phyloP scores from a whole-genome alignment of 2,797 vertebrate genomes.

The Apogon hyalosoma region DNA sequence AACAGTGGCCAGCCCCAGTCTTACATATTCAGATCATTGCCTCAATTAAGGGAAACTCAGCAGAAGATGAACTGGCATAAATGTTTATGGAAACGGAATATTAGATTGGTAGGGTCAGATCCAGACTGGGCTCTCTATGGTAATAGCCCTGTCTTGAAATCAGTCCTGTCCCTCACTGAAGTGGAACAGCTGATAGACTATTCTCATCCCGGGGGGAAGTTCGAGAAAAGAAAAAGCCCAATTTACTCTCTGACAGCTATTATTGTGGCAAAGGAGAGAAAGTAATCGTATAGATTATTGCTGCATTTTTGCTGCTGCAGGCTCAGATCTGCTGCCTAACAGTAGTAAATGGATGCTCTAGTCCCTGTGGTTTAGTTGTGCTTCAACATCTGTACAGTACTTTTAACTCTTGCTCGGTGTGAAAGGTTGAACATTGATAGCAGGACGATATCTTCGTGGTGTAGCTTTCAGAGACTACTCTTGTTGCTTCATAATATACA shows the following conservation, averaged over 20 bases:
- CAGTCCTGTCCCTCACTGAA: constrained; percentile 83
- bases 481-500: neutral
- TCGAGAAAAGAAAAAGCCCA: constrained; percentile 83
- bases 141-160: constrained; percentile 89
- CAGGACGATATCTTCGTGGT: neutral
- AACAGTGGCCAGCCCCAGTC: constrained; percentile 77
- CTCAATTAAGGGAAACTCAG: constrained; percentile 88
- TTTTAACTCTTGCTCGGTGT: constrained; percentile 32
- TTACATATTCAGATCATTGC: constrained; percentile 88
- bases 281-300: constrained; percentile 76
- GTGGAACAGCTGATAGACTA: constrained; percentile 84
- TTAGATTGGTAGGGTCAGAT: constrained; percentile 85
- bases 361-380: constrained; percentile 34
- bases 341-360: constrained; percentile 57
- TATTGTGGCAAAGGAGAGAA: constrained; percentile 76
- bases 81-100: constrained; percentile 89
- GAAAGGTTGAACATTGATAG: constrained; percentile 20
- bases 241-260: constrained; percentile 82
- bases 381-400: constrained; percentile 5
- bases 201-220: constrained; percentile 81
- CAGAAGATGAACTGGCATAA: constrained; percentile 86
- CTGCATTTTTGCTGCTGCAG: constrained; percentile 63
- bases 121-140: constrained; percentile 83
- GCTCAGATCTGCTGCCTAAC: constrained; percentile 45
- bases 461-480: neutral